Conservation (phyloP, 2,113 vertebrate genomes). For the Megatriorchis doriae region DNA sequence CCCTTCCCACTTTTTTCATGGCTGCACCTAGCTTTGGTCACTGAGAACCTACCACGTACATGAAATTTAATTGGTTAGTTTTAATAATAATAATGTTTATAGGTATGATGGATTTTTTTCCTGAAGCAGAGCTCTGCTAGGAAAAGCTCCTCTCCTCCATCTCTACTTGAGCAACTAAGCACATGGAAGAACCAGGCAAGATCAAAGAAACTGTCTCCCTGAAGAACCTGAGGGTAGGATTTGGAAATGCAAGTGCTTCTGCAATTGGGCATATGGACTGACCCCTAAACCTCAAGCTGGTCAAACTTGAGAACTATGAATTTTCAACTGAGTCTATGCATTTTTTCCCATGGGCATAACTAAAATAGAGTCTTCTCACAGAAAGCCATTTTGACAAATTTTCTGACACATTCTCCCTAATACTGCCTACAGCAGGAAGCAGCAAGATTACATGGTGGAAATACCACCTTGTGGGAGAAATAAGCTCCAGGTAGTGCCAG, state of each 20-base stretch:
- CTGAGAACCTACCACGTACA: not conserved
- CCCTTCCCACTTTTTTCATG: not conserved
- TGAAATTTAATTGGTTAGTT: not conserved
- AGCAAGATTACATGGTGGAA: constrained; percentile 19
- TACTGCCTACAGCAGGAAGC: constrained; percentile 41
- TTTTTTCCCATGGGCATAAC: not conserved
- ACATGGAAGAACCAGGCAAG: not conserved
- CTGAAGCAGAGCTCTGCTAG: not conserved
- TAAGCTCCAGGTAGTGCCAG: constrained; percentile 41
- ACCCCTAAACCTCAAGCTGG: not conserved
- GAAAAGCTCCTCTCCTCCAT: not conserved
- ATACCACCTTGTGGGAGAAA: constrained; percentile 47
- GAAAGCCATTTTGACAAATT: constrained; percentile 23
- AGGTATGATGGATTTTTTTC: not conserved
- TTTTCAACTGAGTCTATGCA: not conserved
- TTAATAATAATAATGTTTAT: not conserved
- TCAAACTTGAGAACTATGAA: not conserved
- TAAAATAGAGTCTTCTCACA: constrained; percentile 5
- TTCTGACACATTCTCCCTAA: constrained; percentile 30
- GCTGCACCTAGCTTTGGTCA: not conserved
- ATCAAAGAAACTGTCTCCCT: constrained; percentile 1
- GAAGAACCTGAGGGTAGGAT: not conserved
- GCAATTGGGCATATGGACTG: not conserved
- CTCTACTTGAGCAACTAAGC: not conserved
- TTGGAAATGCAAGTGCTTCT: not conserved